Evolutionary conservation across 92 coral and sea anemone genomes (phyloP), one percentile per base, ranked within the genome.

Genomic region (Porites divaricata): DNA sequence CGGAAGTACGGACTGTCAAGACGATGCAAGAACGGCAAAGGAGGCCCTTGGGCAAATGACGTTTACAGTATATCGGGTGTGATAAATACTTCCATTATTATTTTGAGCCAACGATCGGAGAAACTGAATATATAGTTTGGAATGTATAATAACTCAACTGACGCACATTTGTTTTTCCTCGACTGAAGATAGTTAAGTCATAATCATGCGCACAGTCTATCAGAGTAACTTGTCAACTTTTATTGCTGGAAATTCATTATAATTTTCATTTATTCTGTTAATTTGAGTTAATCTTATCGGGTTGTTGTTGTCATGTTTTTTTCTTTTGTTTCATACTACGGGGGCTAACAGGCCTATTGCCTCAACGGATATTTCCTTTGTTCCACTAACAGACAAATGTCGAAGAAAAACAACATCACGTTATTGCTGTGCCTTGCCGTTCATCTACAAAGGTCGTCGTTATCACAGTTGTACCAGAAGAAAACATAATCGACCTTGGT

Each of bases 341-440:
- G 3, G 15, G 16, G 2, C 59, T 53, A 9, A 0, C 13, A 53
- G 13, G 13, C 11, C 11, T 14, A 54, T 54, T 54, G 59, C 16
- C 12, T 54, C 10, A 54, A 54, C 16, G 59, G 15, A 54, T 54
- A 15, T 2, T 10, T 54, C 59, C 59, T 54, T 54, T n/a, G n/a
- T 54, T 62, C 41, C 35, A 8, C 14, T 10, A 49, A 14, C 85
- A 80, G 85, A 76, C 13, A 69, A 20, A 56, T 80, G 85, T 63
- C 76, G 85, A 41, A 70, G 63, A 64, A 49, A 48, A 28, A 80
- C 85, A 6, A 80, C 85, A 0, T 69, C 85, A 1, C 76, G 88
- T 7, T 80, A 88, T 17, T 86, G 92, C 78, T 92, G 95, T 63
- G 85, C 85, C 25, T 85, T 92, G 70, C 95, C 95, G 63, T 92